A percentile compares a stretch with the other conserved stretches of the same genome.
Conservation (phyloP, 2,797 vertebrate genomes). For the Hydrolagus colliei region DNA sequence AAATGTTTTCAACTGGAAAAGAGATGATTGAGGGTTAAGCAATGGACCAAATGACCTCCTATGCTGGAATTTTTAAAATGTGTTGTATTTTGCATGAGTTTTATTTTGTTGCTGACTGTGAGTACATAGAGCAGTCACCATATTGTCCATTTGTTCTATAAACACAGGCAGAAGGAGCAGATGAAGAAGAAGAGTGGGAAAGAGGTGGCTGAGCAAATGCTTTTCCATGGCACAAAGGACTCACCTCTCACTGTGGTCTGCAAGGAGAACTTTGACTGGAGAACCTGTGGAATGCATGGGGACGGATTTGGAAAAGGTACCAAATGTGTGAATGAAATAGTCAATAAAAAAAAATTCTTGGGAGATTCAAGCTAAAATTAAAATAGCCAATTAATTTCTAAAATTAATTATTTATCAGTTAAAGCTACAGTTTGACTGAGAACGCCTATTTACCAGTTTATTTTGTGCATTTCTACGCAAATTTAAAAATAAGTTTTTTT, state of each 20-base stretch:
- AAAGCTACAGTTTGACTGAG: too few relatives aligned
- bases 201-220: not conserved
- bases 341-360: too few relatives aligned
- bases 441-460: not conserved
- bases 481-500: not conserved
- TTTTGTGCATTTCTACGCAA: not conserved
- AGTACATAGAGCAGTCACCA: not conserved
- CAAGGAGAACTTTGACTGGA: constrained; percentile 7
- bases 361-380: too few relatives aligned
- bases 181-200: constrained; percentile 5
- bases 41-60: too few relatives aligned
- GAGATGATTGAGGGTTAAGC: too few relatives aligned
- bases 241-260: not conserved
- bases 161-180: constrained; percentile 6
- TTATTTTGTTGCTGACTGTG: too few relatives aligned
- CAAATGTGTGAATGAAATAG: too few relatives aligned
- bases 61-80: too few relatives aligned
- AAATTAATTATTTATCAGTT: too few relatives aligned
- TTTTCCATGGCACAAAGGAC: not conserved
- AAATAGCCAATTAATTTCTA: too few relatives aligned
- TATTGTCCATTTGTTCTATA: not conserved
- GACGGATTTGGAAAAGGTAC: constrained; percentile 10
- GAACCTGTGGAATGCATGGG: not conserved
- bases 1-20: too few relatives aligned
- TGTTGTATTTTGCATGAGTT: too few relatives aligned